phyloP scores from a whole-genome alignment of 2,888 invertebrate genomes.

The Chrysina gloriosa region DNA sequence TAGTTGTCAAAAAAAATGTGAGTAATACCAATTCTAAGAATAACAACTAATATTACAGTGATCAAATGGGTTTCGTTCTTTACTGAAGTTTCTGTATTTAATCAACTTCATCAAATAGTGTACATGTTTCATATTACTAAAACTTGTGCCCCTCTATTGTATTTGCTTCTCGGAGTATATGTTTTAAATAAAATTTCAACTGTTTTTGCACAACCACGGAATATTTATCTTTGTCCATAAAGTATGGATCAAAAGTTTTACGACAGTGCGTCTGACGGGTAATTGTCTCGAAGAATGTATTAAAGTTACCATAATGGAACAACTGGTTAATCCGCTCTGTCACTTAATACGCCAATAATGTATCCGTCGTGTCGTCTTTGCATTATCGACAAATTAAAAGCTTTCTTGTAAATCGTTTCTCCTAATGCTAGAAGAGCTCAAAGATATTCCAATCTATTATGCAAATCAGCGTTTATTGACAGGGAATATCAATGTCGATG shows the following conservation, averaged over 20 bases:
- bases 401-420: conserved; percentile 28
- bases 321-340: conserved; percentile 24
- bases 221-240: not conserved
- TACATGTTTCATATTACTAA: too few relatives aligned
- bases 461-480: conserved; percentile 36
- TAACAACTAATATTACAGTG: too few relatives aligned
- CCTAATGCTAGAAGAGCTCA: conserved; percentile 4
- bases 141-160: too few relatives aligned
- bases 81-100: too few relatives aligned
- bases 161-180: too few relatives aligned
- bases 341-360: conserved; percentile 28
- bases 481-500: conserved; percentile 28
- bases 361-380: conserved; percentile 1
- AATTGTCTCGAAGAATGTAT: conserved; percentile 3
- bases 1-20: too few relatives aligned
- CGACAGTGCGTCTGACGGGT: not conserved
- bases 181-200: too few relatives aligned
- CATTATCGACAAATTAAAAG: conserved; percentile 27
- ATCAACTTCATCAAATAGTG: too few relatives aligned
- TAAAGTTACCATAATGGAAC: conserved; percentile 5
- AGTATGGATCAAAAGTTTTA: not conserved
- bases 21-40: too few relatives aligned
- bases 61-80: too few relatives aligned
- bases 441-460: conserved; percentile 35
- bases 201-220: too few relatives aligned